Base-by-base conservation (phyloP, 1,140 invertebrate species). In the Drosophila saltans region DNA sequence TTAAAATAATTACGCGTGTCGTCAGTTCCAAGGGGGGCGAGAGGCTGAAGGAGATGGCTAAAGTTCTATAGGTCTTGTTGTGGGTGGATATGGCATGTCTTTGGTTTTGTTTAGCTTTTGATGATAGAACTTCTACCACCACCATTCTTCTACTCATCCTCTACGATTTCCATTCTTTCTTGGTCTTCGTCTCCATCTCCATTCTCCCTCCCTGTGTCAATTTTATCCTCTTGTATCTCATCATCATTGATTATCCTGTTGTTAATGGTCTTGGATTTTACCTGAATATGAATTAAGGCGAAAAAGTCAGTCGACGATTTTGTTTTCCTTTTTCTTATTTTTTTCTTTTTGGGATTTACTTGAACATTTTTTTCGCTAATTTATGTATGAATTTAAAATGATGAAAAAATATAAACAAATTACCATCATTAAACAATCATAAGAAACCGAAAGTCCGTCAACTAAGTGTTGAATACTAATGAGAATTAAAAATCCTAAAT, bases 1-100 rank as follows among this genome's bases (percentile, higher is more conserved):
- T 83, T 83, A 60, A 83, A 83, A 83, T 83, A 83, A 83, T 83
- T 83, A 79, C 76, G 64, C 45, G 40, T 75, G 58, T 75, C 68
- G 52, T 52, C 45, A 52, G 45, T 9, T 52, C 45, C 2, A 26
- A 52, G 45, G 45, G 16, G 45, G 45, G 45, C 21, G 16, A 21
- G 45, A 10, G 24, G 45, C 2, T 24, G 7, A 3, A 5, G 21
- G 21, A 9, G 45, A 7, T 36, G 33, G 33, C 4, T 36, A 4
- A 4, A 30, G 28, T 3, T 2, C 4, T 52, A 16, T 68, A 48
- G 11, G 61, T 63, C 26, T 45, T 55, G 40, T 7, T 43, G 39
- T 21, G 16, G 16, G 61, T 28, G 28, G 11, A 33, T 16, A 8
- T 16, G 68, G 48, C 65, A 21, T 33, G 52, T 64, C 21, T 21